These are phyloP conservation scores for Drosophila differens DNA, from an alignment of 2,888 invertebrate genomes.

Conservation along the genomic window DNA sequence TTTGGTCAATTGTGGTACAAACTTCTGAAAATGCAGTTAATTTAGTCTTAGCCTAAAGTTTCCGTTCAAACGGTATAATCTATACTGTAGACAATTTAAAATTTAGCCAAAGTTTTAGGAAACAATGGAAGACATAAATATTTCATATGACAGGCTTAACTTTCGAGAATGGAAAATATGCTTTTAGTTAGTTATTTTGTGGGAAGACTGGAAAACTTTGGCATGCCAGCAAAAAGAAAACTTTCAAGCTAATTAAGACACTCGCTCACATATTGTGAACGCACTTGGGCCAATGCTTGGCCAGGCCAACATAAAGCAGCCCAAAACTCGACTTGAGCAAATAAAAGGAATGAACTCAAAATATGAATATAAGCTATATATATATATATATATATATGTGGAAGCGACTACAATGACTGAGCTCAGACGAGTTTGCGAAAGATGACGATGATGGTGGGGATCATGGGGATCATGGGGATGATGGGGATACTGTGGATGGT, in stretches of 20 bases:
- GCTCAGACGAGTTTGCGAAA: constrained; percentile 21
- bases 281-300: constrained; percentile 5
- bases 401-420: constrained; percentile 45
- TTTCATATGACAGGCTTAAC: constrained; percentile 2
- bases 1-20: neutral
- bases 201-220: constrained; percentile 6
- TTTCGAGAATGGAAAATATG: neutral
- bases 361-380: constrained; percentile 19
- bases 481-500: neutral
- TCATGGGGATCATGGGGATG: neutral
- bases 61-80: neutral
- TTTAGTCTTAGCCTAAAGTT: neutral
- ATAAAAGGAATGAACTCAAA: constrained; percentile 33
- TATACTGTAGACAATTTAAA: neutral
- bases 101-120: neutral
- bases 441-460: constrained; percentile 17
- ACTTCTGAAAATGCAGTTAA: neutral
- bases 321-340: constrained; percentile 18
- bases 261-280: constrained; percentile 9
- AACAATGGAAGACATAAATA: constrained; percentile 9
- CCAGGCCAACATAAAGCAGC: constrained; percentile 10
- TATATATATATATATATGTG: constrained; percentile 1
- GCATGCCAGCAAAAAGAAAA: constrained; percentile 6
- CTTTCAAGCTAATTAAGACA: constrained; percentile 45
- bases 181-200: neutral